These are phyloP conservation scores for Cyclargus thomasi DNA, from an alignment of 1,140 invertebrate species.

Conservation along the genomic window DNA sequence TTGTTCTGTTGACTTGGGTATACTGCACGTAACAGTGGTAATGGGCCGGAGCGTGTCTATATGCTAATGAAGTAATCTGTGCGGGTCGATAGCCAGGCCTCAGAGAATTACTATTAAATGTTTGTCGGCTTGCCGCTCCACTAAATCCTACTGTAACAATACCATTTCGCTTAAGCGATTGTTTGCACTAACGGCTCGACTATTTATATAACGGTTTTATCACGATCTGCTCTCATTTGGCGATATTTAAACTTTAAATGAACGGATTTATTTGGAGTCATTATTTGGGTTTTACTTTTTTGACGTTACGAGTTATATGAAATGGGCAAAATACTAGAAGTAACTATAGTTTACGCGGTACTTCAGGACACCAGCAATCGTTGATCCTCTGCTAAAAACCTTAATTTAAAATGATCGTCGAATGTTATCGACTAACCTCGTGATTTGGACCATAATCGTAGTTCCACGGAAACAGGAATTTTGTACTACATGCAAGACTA, in stretches of 20 bases:
- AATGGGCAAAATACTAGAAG: too few species aligned
- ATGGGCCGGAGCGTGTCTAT: conserved; percentile 10
- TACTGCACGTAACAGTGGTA: background rate
- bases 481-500: background rate
- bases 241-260: background rate
- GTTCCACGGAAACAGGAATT: background rate
- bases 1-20: background rate
- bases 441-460: too few species aligned
- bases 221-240: background rate
- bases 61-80: conserved; percentile 20
- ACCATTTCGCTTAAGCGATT: conserved; percentile 1
- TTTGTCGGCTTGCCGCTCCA: conserved; percentile 40
- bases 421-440: too few species aligned
- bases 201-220: conserved; percentile 7
- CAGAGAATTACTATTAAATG: conserved; percentile 29
- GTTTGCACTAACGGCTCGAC: conserved; percentile 5
- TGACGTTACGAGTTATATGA: too few species aligned
- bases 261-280: background rate
- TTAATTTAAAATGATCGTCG: too few species aligned
- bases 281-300: too few species aligned
- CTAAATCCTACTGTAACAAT: conserved; percentile 25
- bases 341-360: too few species aligned
- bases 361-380: too few species aligned
- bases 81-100: conserved; percentile 33
- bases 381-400: too few species aligned